Evolutionary conservation across 2,888 invertebrate genomes (phyloP).

Genomic region (Latheticus oryzae): DNA sequence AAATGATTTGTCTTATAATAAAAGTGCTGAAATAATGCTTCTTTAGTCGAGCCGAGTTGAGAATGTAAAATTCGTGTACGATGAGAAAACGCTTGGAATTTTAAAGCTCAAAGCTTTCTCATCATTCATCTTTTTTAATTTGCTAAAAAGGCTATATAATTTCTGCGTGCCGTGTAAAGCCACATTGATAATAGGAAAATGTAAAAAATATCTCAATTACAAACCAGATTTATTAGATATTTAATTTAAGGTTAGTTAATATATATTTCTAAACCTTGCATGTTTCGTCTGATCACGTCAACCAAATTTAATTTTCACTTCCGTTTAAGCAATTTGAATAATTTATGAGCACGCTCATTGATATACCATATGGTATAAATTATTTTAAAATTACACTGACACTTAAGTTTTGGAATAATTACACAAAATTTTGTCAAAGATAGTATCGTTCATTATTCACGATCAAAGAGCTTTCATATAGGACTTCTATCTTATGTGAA

Average conservation of each 20-base stretch:
- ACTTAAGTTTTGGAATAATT: too few relatives aligned
- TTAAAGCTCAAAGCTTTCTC: constrained; percentile 5
- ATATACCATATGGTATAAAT: constrained; percentile 14
- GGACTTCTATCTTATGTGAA: too few relatives aligned
- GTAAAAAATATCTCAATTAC: too few relatives aligned
- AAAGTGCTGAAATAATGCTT: constrained; percentile 14
- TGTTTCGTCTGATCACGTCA: constrained; percentile 16
- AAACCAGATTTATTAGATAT: too few relatives aligned
- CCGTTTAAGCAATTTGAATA: constrained; percentile 11
- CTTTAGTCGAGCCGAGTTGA: constrained; percentile 10
- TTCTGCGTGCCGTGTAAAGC: too few relatives aligned
- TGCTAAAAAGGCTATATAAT: constrained; percentile 1
- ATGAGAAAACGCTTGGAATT: constrained; percentile 3
- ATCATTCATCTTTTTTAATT: constrained; percentile 9
- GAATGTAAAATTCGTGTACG: constrained; percentile 10
- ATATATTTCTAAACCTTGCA: too few relatives aligned
- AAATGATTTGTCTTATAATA: constrained; percentile 11
- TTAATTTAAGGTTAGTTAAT: too few relatives aligned
- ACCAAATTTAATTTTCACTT: constrained; percentile 19
- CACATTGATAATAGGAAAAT: too few relatives aligned
- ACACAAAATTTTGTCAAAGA: too few relatives aligned
- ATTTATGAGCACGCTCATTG: constrained; percentile 16
- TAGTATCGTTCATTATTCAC: too few relatives aligned
- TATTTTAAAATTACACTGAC: too few relatives aligned
- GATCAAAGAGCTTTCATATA: too few relatives aligned